Evolutionary conservation across 2,113 vertebrate genomes (phyloP), one percentile per base, ranked within the genome.

Genomic region (Pedionomus torquatus): DNA sequence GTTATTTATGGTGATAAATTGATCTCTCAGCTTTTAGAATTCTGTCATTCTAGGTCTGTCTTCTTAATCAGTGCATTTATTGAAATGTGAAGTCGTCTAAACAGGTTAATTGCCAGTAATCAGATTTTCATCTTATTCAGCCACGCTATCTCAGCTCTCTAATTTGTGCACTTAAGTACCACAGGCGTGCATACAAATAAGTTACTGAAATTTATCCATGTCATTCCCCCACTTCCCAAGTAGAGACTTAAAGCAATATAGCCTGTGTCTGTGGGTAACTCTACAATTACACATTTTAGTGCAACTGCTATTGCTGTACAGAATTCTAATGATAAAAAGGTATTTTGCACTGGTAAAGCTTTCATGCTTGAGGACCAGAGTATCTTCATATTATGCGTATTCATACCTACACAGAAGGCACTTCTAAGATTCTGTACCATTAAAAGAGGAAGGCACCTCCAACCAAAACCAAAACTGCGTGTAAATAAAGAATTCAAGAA

Each of bases 61-160:
- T 39, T 65, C 63, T 68, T 71, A 72, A 84, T 81, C 72, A 70
- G 24, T 74, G 9, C 70, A 83, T 84, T 92, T 82, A 87, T 10
- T 87, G 49, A 86, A 80, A 86, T 33, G 28, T 80, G 51, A 80
- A 86, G 81, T 71, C 37, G 87, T 60, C 65, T 87, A 51, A 93
- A 87, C 57, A 93, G n/a, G 71, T 90, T 81, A 93, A 89, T 70
- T 81, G 11, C 37, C 65, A 64, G 37, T 49, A 71, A 91, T 64
- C 81, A 84, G 28, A 82, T 82, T 71, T 84, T 84, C 55, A 82
- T 51, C 43, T 94, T 78, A 82, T 25, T 89, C 61, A 93, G 61
- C 39, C 55, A 87, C 0, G 1, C 0, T 0, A 63, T 14, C 55
- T 58, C 55, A 71, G 16, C 37, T 37, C 24, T 57, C 11, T 74